Percentiles rank a stretch among this genome's conserved stretches.
These are phyloP conservation scores for Drosophila santomea DNA, from an alignment of 1,140 invertebrate genomes.

Conservation along the genomic window DNA sequence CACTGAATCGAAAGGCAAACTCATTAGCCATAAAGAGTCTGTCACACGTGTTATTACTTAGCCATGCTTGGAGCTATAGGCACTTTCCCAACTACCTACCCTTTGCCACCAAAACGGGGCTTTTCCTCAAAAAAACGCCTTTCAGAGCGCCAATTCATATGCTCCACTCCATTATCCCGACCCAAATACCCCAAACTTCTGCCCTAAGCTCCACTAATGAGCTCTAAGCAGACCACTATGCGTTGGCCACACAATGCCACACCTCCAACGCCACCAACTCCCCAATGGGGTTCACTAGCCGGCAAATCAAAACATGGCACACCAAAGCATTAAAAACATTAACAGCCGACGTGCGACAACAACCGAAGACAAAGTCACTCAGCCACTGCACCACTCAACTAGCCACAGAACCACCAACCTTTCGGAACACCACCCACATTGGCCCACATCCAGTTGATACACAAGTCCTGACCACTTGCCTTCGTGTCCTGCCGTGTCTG, in stretches of 20 bases:
- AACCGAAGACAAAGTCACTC: constrained; percentile 18
- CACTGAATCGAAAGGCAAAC: constrained; percentile 24
- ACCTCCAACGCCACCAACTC: not conserved
- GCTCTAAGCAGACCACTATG: constrained; percentile 14
- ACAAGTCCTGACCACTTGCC: constrained; percentile 28
- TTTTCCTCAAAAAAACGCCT: constrained; percentile 22
- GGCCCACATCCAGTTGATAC: constrained; percentile 6
- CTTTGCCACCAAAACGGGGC: not conserved
- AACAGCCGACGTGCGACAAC: constrained; percentile 49
- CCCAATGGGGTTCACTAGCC: constrained; percentile 44
- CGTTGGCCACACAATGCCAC: constrained; percentile 27
- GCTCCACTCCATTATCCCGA: not conserved
- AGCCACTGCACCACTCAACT: constrained; percentile 3
- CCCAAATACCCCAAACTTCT: constrained; percentile 24
- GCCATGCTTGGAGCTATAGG: constrained; percentile 2
- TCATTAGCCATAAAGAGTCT: constrained; percentile 43
- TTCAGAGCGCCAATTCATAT: constrained; percentile 21
- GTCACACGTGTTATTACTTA: constrained; percentile 44
- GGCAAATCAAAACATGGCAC: constrained; percentile 55
- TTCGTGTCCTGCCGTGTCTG: constrained; percentile 61
- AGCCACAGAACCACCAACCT: not conserved
- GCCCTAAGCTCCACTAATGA: constrained; percentile 53
- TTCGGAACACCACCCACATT: constrained; percentile 10
- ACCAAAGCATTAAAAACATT: constrained; percentile 67
- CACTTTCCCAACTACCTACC: not conserved